Evolutionary conservation across 2,113 vertebrate genomes (phyloP).

Genomic region (Nibea albiflora): DNA sequence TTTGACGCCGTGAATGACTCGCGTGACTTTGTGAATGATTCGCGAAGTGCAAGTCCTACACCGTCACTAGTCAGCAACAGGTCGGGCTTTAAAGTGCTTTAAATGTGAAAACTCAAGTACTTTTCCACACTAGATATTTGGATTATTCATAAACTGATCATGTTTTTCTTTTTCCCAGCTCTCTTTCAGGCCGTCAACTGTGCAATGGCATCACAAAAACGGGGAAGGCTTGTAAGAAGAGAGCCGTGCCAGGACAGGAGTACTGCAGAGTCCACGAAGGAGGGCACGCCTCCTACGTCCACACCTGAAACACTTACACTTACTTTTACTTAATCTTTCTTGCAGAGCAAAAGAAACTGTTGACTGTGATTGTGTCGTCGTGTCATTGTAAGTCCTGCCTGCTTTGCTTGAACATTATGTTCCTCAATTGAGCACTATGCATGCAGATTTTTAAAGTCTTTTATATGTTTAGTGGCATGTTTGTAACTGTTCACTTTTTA

Average conservation of each 20-base stretch:
- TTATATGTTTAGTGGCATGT: not conserved
- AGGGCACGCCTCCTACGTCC: slow-evolving; percentile 35
- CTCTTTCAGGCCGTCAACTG: slow-evolving; percentile 64
- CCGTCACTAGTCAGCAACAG: slow-evolving; percentile 67
- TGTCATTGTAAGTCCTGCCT: not conserved
- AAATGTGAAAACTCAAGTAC: not conserved
- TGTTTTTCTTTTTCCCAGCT: slow-evolving; percentile 59
- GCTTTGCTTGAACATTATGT: not conserved
- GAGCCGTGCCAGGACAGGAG: slow-evolving; percentile 75
- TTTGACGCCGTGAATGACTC: slow-evolving; percentile 67
- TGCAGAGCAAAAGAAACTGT: not conserved
- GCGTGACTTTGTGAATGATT: slow-evolving; percentile 37
- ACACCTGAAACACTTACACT: not conserved
- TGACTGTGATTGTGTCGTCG: not conserved
- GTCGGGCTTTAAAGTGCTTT: slow-evolving; percentile 77
- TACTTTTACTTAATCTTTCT: no score
- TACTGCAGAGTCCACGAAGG: slow-evolving; percentile 85
- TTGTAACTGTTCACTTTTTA: slow-evolving; percentile 27
- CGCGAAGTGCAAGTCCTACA: slow-evolving; percentile 56
- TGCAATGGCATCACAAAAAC: slow-evolving; percentile 85
- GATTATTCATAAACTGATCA: not conserved
- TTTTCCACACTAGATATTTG: not conserved
- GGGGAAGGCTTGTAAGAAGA: slow-evolving; percentile 84
- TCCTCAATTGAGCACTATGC: not conserved
- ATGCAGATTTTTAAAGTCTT: slow-evolving; percentile 1